Percentiles rank a stretch among this genome's conserved stretches.
phyloP scores from a whole-genome alignment of 2,888 invertebrate genomes.

The Tipula helvola region DNA sequence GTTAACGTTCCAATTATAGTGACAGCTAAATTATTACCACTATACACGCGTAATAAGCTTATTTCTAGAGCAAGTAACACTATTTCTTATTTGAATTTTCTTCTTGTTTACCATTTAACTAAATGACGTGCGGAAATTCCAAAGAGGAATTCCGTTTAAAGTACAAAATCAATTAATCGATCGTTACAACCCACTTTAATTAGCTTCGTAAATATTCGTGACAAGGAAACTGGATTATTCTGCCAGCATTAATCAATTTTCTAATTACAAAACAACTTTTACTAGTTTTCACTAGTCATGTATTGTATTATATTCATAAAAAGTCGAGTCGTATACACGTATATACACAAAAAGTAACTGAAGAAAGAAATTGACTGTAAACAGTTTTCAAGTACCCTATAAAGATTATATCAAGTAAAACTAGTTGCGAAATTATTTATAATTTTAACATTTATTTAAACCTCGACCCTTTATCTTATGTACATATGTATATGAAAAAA shows the following conservation, averaged over 20 bases:
- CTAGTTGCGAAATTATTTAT: not conserved
- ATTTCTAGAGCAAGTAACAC: not conserved
- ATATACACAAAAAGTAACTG: not conserved
- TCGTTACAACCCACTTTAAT: not conserved
- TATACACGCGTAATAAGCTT: not conserved
- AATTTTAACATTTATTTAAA: not conserved
- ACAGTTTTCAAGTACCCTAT: not conserved
- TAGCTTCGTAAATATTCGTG: not conserved
- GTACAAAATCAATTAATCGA: not conserved
- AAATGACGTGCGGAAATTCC: not conserved
- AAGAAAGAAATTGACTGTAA: not conserved
- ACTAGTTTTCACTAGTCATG: not conserved
- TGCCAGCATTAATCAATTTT: not conserved
- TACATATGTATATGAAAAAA: not conserved
- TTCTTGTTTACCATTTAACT: not conserved
- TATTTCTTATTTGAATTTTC: not conserved
- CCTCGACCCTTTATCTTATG: not conserved
- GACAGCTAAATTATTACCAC: not conserved
- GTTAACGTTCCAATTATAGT: not conserved
- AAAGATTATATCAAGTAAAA: not conserved
- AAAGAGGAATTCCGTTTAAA: not conserved
- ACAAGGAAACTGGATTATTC: not conserved
- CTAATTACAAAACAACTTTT: not conserved
- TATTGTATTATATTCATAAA: not conserved
- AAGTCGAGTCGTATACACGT: too few species aligned